Base-by-base conservation (phyloP, 2,797 vertebrate species). In the Sciaenops ocellatus region DNA sequence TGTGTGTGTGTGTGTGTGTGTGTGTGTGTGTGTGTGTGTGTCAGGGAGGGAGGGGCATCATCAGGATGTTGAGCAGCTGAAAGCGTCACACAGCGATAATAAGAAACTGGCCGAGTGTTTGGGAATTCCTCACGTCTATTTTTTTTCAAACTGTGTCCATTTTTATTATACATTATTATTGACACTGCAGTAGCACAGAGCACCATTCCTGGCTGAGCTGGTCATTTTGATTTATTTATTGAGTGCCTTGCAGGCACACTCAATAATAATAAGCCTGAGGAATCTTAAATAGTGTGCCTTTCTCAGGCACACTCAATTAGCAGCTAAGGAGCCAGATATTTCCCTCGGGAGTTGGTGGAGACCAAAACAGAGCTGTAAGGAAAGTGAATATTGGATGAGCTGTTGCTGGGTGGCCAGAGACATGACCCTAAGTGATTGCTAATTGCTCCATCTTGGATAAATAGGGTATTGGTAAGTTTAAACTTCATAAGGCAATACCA, bases 71-170 rank as follows among this genome's bases (percentile, higher is more conserved):
- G 57, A 61, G n/a, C 9, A 18, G 11, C 1, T 52, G 6, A 62
- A 62, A 20, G 17, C 15, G 3, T 15, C 10, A 17, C 69, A 62
- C n/a, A 5, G 1, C n/a, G 11, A 52, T 13, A 3, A 22, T 12
- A 2, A 50, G 20, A 50, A 60, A n/a, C 56, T 60, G 69, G 69
- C 46, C 9, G 28, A 24, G 44, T 71, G 69, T 71, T 4, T 60
- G 28, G 15, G n/a, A 15, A 1, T 71, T 4, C 3, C 28, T 18
- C 15, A 15, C 9, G 3, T n/a, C n/a, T n/a, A n/a, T n/a, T n/a
- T n/a, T n/a, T n/a, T n/a, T n/a, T n/a, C n/a, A n/a, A n/a, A n/a
- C n/a, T n/a, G n/a, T n/a, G n/a, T n/a, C n/a, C n/a, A n/a, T n/a
- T n/a, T n/a, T n/a, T n/a, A n/a, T n/a, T n/a, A n/a, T n/a, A n/a